Conservation (phyloP, 2,797 vertebrate genomes). For the Glyptemys insculpta region DNA sequence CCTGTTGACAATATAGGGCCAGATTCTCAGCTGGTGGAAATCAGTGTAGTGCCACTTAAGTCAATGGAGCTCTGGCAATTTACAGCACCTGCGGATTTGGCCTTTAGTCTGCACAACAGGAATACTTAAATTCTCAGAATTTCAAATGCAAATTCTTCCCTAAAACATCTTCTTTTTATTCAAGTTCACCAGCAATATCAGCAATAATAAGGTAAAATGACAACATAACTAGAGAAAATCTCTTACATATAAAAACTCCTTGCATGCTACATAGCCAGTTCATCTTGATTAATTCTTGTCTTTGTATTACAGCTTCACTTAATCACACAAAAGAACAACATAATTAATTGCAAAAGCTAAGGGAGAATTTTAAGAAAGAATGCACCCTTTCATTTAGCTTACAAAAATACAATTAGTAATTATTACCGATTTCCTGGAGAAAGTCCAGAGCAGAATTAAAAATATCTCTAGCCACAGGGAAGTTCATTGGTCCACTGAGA, state of each 20-base stretch:
- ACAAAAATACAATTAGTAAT: conserved; percentile 86
- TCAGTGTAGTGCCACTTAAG: background rate
- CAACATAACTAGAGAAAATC: conserved; percentile 55
- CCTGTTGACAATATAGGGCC: background rate
- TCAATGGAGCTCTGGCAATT: background rate
- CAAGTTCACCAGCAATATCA: conserved; percentile 17
- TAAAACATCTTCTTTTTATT: background rate
- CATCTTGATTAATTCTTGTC: conserved; percentile 74
- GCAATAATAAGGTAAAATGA: conserved; percentile 26
- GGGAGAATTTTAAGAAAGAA: conserved; percentile 77
- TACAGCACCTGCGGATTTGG: background rate
- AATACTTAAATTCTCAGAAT: conserved; percentile 24
- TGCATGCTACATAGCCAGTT: conserved; percentile 51
- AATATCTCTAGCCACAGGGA: conserved; percentile 77
- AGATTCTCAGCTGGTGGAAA: conserved; percentile 27
- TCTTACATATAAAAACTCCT: conserved; percentile 66
- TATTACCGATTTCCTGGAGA: conserved; percentile 94
- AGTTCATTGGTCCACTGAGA: conserved; percentile 70
- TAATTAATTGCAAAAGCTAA: conserved; percentile 81
- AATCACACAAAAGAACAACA: conserved; percentile 79
- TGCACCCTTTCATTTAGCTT: conserved; percentile 82
- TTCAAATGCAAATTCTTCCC: conserved; percentile 16
- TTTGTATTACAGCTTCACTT: conserved; percentile 78
- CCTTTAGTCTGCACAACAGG: background rate
- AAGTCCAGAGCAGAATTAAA: conserved; percentile 93